Base-by-base conservation (phyloP, 2,797 vertebrate genomes). In the Trachurus trachurus region DNA sequence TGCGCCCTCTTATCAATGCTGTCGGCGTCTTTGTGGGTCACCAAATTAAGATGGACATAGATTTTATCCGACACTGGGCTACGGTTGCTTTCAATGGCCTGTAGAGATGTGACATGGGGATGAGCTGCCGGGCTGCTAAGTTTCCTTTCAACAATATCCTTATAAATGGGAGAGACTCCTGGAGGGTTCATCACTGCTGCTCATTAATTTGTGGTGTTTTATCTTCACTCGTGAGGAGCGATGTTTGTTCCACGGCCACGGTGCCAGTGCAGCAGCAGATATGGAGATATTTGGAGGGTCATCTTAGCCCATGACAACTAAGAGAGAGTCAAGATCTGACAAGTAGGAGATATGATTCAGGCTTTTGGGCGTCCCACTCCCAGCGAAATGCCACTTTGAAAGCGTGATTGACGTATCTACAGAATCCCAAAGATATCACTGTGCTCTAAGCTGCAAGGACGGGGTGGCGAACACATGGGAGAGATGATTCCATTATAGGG, bases 1-100 rank as follows among this genome's bases (percentile, higher is more conserved):
- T 87, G 88, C 76, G 76, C 47, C 54, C 63, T 74, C 56, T 44
- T 72, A 74, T 71, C 69, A 11, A 78, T 42, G 65, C 74, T 49
- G 56, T 58, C 53, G 31, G 34, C 19, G 17, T 84, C 71, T 77
- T 78, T 85, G 80, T 74, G 49, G 68, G 57, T 66, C 59, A 68
- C 44, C 53, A 56, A 83, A 86, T 81, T 53, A 82, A 84, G 66
- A 86, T 74, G 67, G 83, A 80, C 80, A 88, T 79, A 52, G 86
- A 92, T 90, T 76, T n/a, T 40, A 88, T 82, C 42, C 39, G 45
- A 71, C 42, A 17, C 22, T 50, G 70, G 31, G 42, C 39, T 15
- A 0, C 31, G 52, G 19, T 10, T 10, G 53, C 52, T 50, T n/a
- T 34, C 6, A 3, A n/a, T 9, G 15, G 42, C 42, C 21, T 17